Conservation (phyloP, 2,888 invertebrate genomes). For the Troilus luridus region DNA sequence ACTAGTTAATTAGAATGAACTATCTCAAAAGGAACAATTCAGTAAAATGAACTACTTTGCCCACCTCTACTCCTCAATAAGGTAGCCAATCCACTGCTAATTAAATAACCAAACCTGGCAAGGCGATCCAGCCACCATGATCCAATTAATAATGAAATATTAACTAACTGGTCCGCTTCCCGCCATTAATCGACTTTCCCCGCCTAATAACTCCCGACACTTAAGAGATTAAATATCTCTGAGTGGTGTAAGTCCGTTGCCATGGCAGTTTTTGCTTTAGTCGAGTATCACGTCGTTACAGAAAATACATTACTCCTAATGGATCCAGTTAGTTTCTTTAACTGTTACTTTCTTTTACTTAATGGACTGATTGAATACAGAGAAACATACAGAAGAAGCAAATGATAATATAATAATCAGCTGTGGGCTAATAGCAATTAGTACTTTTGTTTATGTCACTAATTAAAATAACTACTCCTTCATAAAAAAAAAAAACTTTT, state of each 20-base stretch:
- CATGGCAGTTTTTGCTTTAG: neutral
- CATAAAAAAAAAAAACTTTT: too few species aligned
- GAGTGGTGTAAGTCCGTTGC: neutral
- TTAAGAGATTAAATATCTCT: neutral
- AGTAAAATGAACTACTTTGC: too few species aligned
- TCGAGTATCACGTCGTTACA: neutral
- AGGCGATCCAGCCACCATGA: neutral
- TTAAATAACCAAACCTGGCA: neutral
- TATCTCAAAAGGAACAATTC: too few species aligned
- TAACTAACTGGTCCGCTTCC: neutral
- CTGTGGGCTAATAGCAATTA: too few species aligned
- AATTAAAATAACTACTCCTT: too few species aligned
- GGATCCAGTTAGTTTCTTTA: neutral
- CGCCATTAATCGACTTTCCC: conserved; percentile 31
- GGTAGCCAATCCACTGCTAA: neutral
- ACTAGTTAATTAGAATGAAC: too few species aligned
- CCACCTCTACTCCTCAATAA: too few species aligned
- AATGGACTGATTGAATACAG: neutral
- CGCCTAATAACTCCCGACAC: neutral
- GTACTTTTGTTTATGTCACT: too few species aligned
- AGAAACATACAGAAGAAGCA: neutral
- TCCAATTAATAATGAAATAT: conserved; percentile 41
- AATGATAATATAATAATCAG: too few species aligned
- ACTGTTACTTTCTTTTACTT: neutral
- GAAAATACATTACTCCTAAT: neutral